Evolutionary conservation across 30 jellyfish, hydroid and myxozoan genomes (phyloP), one percentile per base, ranked within the genome.

Genomic region (Cassiopea andromeda): DNA sequence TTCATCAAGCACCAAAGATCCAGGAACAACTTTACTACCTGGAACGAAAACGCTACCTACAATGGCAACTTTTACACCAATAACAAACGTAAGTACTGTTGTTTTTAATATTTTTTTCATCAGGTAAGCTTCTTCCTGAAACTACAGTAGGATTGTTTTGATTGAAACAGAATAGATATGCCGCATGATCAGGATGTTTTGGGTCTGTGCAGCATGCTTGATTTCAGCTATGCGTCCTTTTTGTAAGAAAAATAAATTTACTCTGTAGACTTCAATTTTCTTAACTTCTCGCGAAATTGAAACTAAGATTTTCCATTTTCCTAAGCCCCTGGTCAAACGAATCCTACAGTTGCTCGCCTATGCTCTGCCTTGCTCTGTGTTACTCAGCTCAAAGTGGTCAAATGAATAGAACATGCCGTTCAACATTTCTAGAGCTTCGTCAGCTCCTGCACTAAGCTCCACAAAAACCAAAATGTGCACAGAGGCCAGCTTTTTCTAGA

Each of bases 51-150:
- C 38, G 38, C 38, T 27, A 27, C 38, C 38, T 27, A 27, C 85
- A 17, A 73, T 78, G 10, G 77, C 61, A 2, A 49, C 81, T 15
- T 46, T 86, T 59, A 68, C 94, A n/a, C 89, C 77, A 5, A 54
- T 19, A 2, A 77, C 94, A 48, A 67, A 67, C 76, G 76, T 67
- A 67, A 67, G 76, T 8, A 43, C 38, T 27, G 38, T 27, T 27
- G 38, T 0, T 27, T 27, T 27, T 27, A 27, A 27, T 27, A 27
- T 27, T 27, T 27, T 27, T 27, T 27, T 27, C 38, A 27, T 27
- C 38, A 27, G 38, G 38, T 27, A 27, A 27, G 38, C 38, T 27
- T 27, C 38, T 27, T 27, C 38, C 38, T 27, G 38, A 27, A 27
- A 27, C 38, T 27, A 0, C 38, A 27, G 38, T 27, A 27, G 38